phyloP scores from a whole-genome alignment of 2,888 invertebrate genomes.

The Amitus sp. region DNA sequence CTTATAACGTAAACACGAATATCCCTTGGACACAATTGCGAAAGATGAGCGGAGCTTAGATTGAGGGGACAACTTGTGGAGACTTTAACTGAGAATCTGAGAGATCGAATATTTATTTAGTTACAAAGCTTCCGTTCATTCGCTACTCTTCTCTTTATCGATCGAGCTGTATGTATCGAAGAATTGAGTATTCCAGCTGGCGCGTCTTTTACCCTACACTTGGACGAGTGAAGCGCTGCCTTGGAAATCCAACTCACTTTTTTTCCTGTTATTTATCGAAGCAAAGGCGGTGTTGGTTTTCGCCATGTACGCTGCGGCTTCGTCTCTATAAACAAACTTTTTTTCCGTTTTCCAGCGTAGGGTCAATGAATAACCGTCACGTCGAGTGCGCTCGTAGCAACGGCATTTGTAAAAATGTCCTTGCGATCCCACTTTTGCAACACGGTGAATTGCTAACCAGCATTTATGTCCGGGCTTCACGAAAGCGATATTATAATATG shows the following conservation, averaged over 20 bases:
- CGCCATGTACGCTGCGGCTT: slow-evolving; percentile 1
- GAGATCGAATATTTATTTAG: too few relatives aligned
- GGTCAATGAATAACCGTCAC: not conserved
- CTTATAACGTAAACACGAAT: too few relatives aligned
- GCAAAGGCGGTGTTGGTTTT: slow-evolving; percentile 3
- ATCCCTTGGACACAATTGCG: not conserved
- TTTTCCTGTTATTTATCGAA: slow-evolving; percentile 8
- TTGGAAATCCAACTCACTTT: slow-evolving; percentile 8
- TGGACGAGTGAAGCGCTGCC: slow-evolving; percentile 1
- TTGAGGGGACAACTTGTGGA: too few relatives aligned
- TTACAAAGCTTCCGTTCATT: not conserved
- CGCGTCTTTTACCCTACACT: slow-evolving; percentile 5
- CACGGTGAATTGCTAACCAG: not conserved
- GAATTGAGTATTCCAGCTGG: slow-evolving; percentile 7
- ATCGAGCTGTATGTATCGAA: slow-evolving; percentile 1
- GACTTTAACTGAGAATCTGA: too few relatives aligned
- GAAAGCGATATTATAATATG: not conserved
- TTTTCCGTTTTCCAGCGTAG: not conserved
- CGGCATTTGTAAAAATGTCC: not conserved
- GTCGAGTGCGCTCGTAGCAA: not conserved
- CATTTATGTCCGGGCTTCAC: too few relatives aligned
- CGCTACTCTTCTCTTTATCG: not conserved
- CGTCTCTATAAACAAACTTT: slow-evolving; percentile 4
- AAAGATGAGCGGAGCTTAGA: too few relatives aligned
- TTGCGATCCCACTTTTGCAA: too few relatives aligned